Conservation (phyloP, 1,140 invertebrate genomes). For the Plectrocnemia conspersa region DNA sequence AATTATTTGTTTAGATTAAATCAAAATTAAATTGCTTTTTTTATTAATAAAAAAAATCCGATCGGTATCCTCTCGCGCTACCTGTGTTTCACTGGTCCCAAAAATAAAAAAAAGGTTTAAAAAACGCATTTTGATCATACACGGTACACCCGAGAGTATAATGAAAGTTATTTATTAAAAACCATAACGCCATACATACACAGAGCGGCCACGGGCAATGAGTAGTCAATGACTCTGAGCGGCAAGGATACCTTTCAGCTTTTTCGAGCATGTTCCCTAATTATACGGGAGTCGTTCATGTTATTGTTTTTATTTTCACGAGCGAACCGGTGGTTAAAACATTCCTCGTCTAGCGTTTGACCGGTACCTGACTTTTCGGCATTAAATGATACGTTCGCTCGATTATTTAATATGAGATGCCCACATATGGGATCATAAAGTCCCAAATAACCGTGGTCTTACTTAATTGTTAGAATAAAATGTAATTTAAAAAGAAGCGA, state of each 20-base stretch:
- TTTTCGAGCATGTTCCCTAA: constrained; percentile 6
- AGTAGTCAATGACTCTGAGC: constrained; percentile 19
- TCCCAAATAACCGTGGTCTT: too few relatives aligned
- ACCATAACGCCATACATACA: constrained; percentile 17
- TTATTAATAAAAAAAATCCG: not conserved
- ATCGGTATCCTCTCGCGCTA: constrained; percentile 19
- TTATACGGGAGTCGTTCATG: constrained; percentile 22
- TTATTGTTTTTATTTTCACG: constrained; percentile 25
- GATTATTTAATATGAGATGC: too few relatives aligned
- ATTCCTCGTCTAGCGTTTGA: too few relatives aligned
- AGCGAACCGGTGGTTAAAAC: too few relatives aligned
- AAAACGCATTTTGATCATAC: not conserved
- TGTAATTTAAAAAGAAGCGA: too few relatives aligned
- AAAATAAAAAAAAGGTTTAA: constrained; percentile 20
- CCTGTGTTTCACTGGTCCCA: constrained; percentile 30
- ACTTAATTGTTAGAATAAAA: too few relatives aligned
- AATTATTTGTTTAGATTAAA: not conserved
- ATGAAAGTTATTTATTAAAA: constrained; percentile 31
- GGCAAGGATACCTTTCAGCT: constrained; percentile 13
- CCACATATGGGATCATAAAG: too few relatives aligned
- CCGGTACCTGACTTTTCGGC: too few relatives aligned
- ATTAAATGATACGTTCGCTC: too few relatives aligned
- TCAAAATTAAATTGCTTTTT: not conserved
- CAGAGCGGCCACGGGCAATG: constrained; percentile 14
- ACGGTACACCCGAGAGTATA: constrained; percentile 21